Evolutionary conservation across 2,888 invertebrate species (phyloP), one percentile per base, ranked within the genome.

Genomic region (Epirrhoe alternata): DNA sequence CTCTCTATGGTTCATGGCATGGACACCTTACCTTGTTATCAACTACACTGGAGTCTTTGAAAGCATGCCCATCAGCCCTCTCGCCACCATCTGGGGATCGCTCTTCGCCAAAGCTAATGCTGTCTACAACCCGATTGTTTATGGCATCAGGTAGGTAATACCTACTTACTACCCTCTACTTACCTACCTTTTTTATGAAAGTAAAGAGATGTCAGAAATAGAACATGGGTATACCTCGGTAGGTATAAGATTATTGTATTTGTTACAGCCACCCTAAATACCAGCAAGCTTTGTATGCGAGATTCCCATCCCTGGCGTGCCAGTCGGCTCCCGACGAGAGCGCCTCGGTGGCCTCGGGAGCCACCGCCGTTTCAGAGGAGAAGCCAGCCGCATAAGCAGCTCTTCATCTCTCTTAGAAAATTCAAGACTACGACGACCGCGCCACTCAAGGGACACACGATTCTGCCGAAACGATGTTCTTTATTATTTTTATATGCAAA

Each of bases 61-160:
- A 78, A 94, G 95, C 64, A 94, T 94, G 51, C 95, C 95, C 54
- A 95, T 97, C 77, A 96, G 94, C 73, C 97, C 97, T 14, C 91
- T 97, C 73, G 96, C 96, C 73, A 97, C 97, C 62, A 97, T 97
- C 87, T 97, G 97, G 97, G 97, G 97, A 60, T 97, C 98, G 42
- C 94, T 98, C 76, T 98, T 98, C 85, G 98, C 98, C 67, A 98
- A 98, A 90, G 97, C 97, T 70, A 97, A 97, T 79, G 97, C 97
- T 71, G 96, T 97, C 69, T 97, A 97, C 94, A 98, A 98, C 89
- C 97, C 97, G 30, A 97, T 97, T 84, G 97, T 98, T 73, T 98
- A 98, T 84, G 97, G 97, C 77, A 97, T 97, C 88, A 97, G 97
- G 97, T 97, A 79, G n/a, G n/a, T n/a, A n/a, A n/a, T n/a, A n/a